phyloP scores from a whole-genome alignment of 1,140 invertebrate genomes.

The Coelopa frigida region DNA sequence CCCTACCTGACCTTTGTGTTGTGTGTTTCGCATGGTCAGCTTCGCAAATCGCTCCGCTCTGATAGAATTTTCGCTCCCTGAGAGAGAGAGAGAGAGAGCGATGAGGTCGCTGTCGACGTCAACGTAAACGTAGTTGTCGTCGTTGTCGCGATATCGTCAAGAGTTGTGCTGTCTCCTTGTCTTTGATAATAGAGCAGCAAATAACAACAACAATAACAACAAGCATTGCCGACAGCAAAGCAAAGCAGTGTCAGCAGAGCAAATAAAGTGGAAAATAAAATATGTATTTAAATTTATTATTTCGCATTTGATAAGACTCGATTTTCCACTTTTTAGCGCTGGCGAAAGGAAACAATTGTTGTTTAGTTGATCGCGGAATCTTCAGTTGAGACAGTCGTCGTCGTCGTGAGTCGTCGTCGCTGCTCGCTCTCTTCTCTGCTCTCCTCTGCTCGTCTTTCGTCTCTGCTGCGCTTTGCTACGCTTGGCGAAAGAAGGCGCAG shows the following conservation, averaged over 20 bases:
- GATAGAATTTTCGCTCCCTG: too few relatives aligned
- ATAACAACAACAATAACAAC: neutral
- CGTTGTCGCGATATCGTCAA: neutral
- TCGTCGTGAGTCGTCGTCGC: neutral
- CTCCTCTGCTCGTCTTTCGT: neutral
- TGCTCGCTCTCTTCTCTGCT: slow-evolving; percentile 1
- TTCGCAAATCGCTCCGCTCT: too few relatives aligned
- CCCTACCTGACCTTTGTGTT: too few relatives aligned
- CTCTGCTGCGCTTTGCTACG: neutral
- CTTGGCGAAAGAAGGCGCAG: neutral
- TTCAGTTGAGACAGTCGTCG: neutral
- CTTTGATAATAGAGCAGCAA: neutral
- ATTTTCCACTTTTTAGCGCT: slow-evolving; percentile 8
- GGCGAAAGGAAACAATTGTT: slow-evolving; percentile 6
- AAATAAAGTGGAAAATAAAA: neutral
- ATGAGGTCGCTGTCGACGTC: too few relatives aligned
- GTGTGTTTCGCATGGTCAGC: too few relatives aligned
- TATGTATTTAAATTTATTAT: slow-evolving; percentile 8
- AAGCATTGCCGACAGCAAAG: neutral
- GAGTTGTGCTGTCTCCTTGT: neutral
- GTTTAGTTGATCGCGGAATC: neutral
- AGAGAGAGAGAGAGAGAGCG: too few relatives aligned
- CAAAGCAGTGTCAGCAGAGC: neutral
- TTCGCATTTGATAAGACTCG: slow-evolving; percentile 11
- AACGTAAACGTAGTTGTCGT: neutral